Base-by-base conservation (phyloP, 2,797 vertebrate species). In the Clarias laeviceps region DNA sequence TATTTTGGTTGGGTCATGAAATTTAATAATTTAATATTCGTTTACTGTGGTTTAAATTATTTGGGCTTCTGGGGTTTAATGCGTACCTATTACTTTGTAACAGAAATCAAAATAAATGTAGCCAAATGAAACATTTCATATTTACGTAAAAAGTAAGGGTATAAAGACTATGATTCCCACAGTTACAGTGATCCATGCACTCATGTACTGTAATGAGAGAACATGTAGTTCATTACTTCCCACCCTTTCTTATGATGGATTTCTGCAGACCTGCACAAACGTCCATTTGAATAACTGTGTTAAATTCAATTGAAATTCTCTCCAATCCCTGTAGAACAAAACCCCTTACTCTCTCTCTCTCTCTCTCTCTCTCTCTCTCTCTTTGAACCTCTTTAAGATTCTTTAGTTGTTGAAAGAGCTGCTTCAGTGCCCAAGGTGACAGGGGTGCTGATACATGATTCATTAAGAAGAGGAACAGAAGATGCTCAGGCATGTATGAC, bases 391-490 rank as follows among this genome's bases (percentile, higher is more conserved):
- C n/a, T 80, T 80, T 87, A 45, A 90, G 86, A 91, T 88, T 79
- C 80, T 77, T 32, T 0, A 50, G 89, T 89, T 90, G 83, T 62
- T 81, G 89, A 91, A 88, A 85, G 74, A 89, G 89, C 88, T 56
- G 72, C 79, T 82, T 83, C 50, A 84, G 3, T 85, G 87, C 56
- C 34, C 57, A 1, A 85, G 86, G 90, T 87, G 89, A 87, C 87
- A 86, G 64, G 73, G 83, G 81, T 88, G 87, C 85, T 84, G 91
- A 92, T 92, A 89, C 87, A 90, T 62, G 86, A 84, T 87, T 90
- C 82, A 90, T 93, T 91, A 90, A 84, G 90, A 91, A 90, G 89
- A 92, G 88, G 88, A 92, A 92, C 92, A 88, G 80, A 80, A 29
- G 40, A 54, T 72, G 74, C 87, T 68, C 82, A 88, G 84, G 17